Base-by-base conservation (phyloP, 2,797 vertebrate genomes). In the Hozukius guyotensis region DNA sequence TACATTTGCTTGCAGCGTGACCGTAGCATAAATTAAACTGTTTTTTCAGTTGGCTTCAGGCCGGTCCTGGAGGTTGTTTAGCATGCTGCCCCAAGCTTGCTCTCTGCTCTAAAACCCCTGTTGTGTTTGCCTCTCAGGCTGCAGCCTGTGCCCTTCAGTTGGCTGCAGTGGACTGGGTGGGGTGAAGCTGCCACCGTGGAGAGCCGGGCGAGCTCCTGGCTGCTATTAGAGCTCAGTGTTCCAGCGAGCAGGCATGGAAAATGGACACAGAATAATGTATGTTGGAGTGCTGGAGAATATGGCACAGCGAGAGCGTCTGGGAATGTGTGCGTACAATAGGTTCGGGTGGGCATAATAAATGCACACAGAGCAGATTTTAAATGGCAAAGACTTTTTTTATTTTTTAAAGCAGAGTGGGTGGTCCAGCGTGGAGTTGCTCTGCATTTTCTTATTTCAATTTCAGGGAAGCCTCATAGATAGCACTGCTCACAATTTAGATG, bases 251-350 rank as follows among this genome's bases (percentile, higher is more conserved):
- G 75, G 11, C 85, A 56, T 59, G 20, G 75, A 76, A 79, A 91
- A 92, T 79, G 88, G 81, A 87, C 83, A 76, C 81, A 72, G 88
- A 94, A 91, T 93, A 92, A 91, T 92, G 77, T 74, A 94, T 94
- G 88, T 89, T 79, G 71, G 81, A 86, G 74, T 85, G 81, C 87
- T 75, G 80, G 67, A 85, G 71, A 77, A 34, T 77, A 70, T 73
- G 60, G 65, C 59, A 72, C 71, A 85, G 66, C 22, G 55, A 63
- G 64, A 88, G 72, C 5, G 12, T 73, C 55, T 75, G 72, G 56
- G 53, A 76, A 53, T 49, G 46, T 38, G 42, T 27, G 57, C 3
- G 36, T 81, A 49, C 42, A 49, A 49, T 49, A 53, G 68, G 77
- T 57, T 67, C 82, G 36, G 52, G 34, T 62, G 66, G 62, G 55